Evolutionary conservation across 2,113 vertebrate genomes (phyloP).

Genomic region (Marcusenius ussheri): DNA sequence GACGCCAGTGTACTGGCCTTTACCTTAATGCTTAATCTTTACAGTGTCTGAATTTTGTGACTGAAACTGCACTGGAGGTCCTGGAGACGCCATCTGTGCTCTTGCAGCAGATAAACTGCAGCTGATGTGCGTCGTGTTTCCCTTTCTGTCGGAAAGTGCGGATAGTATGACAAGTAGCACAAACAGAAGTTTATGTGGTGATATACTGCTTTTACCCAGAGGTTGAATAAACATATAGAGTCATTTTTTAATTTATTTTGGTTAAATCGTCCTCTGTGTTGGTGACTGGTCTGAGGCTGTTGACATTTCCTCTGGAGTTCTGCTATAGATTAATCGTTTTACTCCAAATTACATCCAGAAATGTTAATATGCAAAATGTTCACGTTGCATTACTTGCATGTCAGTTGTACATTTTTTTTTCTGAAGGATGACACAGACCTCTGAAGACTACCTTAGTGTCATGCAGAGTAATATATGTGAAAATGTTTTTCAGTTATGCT

Average conservation of each 20-base stretch:
- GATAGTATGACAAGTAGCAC: conserved; percentile 8
- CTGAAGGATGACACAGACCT: not conserved
- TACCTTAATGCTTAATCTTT: not conserved
- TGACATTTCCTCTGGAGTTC: not conserved
- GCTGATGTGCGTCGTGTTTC: not conserved
- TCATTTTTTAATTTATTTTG: not conserved
- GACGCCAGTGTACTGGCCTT: not conserved
- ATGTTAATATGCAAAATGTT: not conserved
- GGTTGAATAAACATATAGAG: conserved; percentile 24
- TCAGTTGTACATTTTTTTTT: not conserved
- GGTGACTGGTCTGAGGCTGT: not conserved
- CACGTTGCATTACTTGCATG: not conserved
- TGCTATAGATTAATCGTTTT: not conserved
- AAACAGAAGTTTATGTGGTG: conserved; percentile 16
- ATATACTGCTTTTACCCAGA: conserved; percentile 31
- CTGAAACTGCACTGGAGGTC: not conserved
- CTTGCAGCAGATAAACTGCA: not conserved
- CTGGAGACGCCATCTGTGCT: not conserved
- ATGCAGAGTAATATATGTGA: not conserved
- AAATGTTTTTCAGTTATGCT: not conserved
- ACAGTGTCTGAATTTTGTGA: not conserved
- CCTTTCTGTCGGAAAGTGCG: not conserved
- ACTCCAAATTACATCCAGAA: not conserved
- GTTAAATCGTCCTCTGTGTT: not conserved
- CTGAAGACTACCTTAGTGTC: not conserved